Conservation (phyloP, 2,888 invertebrate genomes). For the Geophilus truncorum region DNA sequence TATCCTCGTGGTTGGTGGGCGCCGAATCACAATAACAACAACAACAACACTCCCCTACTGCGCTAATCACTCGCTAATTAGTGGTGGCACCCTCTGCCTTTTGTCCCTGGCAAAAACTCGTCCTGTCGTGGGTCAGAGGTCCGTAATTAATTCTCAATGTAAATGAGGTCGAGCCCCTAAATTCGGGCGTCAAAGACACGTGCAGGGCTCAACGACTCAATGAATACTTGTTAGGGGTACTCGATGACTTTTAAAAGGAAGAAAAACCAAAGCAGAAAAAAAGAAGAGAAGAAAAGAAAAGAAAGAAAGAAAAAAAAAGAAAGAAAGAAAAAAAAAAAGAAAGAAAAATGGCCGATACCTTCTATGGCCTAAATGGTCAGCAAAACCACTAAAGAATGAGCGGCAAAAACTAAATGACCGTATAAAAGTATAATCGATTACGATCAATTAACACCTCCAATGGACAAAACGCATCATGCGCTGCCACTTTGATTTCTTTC, state of each 20-base stretch:
- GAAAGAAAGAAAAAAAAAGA: background rate
- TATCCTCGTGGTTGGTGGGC: background rate
- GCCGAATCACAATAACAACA: background rate
- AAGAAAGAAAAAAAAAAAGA: no score
- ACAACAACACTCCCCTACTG: background rate
- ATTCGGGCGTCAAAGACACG: slow-evolving; percentile 2
- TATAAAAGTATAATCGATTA: background rate
- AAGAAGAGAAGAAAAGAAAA: background rate
- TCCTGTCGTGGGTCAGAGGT: slow-evolving; percentile 18
- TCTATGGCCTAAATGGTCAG: no score
- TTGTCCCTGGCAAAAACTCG: background rate
- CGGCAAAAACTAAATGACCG: background rate
- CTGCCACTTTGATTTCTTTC: no score
- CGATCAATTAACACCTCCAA: background rate
- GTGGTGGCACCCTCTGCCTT: background rate
- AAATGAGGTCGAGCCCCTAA: slow-evolving; percentile 17
- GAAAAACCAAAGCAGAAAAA: background rate
- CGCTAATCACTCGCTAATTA: background rate
- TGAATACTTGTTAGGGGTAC: background rate
- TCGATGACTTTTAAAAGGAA: no score
- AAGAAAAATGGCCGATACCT: no score
- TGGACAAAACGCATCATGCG: no score
- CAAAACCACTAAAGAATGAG: no score
- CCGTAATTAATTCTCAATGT: slow-evolving; percentile 31
- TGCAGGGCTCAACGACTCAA: background rate